Conservation (phyloP, 2,888 invertebrate genomes). For the Agonopterix alstromeriana region DNA sequence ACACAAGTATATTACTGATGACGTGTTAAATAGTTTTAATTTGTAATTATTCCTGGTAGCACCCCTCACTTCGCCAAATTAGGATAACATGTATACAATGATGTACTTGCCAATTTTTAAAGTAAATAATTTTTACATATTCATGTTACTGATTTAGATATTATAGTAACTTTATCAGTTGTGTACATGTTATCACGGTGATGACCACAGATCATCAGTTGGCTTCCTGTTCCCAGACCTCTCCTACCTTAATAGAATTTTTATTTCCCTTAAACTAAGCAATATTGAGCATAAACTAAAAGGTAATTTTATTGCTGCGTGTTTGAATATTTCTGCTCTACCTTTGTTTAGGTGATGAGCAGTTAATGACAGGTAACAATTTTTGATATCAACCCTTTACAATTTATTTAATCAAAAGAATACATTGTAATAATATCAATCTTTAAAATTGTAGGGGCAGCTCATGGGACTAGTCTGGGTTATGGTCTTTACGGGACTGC, state of each 20-base stretch:
- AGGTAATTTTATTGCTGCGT: too few relatives aligned
- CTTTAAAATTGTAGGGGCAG: conserved; percentile 55
- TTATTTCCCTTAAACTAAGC: not conserved
- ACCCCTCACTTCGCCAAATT: conserved; percentile 74
- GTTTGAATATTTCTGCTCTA: too few relatives aligned
- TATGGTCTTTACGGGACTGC: conserved; percentile 74
- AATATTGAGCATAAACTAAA: too few relatives aligned
- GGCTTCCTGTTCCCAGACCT: conserved; percentile 52
- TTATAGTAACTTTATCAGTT: conserved; percentile 10
- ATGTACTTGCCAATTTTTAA: conserved; percentile 16
- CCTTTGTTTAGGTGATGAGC: too few relatives aligned
- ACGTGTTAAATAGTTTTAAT: conserved; percentile 75
- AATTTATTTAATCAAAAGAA: not conserved
- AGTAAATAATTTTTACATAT: conserved; percentile 7
- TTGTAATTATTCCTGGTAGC: conserved; percentile 78
- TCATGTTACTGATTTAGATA: conserved; percentile 6
- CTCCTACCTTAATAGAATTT: conserved; percentile 20
- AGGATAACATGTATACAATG: conserved; percentile 69
- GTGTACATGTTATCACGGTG: conserved; percentile 67
- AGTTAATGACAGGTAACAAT: too few relatives aligned
- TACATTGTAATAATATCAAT: not conserved
- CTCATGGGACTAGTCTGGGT: conserved; percentile 75
- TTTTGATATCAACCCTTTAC: not conserved
- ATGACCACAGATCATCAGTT: conserved; percentile 47
- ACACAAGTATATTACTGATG: conserved; percentile 76